These are phyloP conservation scores for Melanotaenia parkinsoni DNA, from an alignment of 2,797 vertebrate genomes.

Conservation along the genomic window DNA sequence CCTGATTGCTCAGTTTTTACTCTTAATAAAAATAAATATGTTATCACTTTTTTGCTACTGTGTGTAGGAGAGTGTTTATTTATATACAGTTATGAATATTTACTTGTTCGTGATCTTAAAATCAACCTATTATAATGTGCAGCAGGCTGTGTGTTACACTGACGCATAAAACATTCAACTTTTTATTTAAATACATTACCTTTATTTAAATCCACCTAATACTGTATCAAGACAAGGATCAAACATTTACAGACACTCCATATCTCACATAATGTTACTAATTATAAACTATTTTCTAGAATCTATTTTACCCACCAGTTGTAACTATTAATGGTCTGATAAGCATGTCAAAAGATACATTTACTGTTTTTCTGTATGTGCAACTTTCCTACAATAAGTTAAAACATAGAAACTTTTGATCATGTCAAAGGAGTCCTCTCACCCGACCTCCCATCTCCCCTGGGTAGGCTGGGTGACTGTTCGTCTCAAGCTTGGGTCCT, in stretches of 20 bases:
- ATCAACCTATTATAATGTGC: not conserved
- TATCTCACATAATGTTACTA: not conserved
- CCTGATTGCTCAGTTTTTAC: constrained; percentile 68
- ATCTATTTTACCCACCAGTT: not conserved
- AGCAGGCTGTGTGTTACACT: not conserved
- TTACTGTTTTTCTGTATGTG: too few relatives aligned
- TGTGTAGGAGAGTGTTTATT: constrained; percentile 1
- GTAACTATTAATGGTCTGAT: too few relatives aligned
- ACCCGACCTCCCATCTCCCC: too few relatives aligned
- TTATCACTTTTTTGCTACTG: constrained; percentile 15
- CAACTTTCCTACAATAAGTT: too few relatives aligned
- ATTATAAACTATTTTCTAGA: not conserved
- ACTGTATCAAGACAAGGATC: not conserved
- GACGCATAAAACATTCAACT: not conserved
- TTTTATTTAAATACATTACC: not conserved
- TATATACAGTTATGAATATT: not conserved
- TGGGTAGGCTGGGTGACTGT: too few relatives aligned
- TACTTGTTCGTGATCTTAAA: not conserved
- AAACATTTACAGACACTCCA: not conserved
- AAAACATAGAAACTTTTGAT: too few relatives aligned
- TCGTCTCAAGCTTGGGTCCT: too few relatives aligned
- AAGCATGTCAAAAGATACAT: too few relatives aligned
- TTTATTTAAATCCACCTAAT: not conserved
- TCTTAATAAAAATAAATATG: constrained; percentile 75
- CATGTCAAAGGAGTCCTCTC: too few relatives aligned